phyloP scores from a whole-genome alignment of 92 coral and sea anemone genomes.

The Diadumene lineata region DNA sequence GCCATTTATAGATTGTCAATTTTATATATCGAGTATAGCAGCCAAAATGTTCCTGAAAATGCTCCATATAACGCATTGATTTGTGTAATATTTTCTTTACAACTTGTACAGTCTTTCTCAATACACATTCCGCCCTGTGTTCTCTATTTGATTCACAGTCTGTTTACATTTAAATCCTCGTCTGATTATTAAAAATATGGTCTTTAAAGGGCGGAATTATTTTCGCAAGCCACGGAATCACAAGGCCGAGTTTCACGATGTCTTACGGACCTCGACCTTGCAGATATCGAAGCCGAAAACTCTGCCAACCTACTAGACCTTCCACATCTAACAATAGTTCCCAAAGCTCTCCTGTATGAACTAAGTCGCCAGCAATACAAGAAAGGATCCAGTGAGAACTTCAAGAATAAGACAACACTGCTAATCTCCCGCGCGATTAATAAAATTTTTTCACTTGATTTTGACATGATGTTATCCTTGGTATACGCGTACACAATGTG shows the following conservation, averaged over 20 bases:
- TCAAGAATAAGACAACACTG: slow-evolving; percentile 28
- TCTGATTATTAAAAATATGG: too few relatives aligned
- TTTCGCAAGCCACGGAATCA: background rate
- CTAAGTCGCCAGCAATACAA: slow-evolving; percentile 51
- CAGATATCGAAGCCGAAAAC: background rate
- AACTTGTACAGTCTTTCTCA: too few relatives aligned
- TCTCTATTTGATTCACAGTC: too few relatives aligned
- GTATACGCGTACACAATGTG: background rate
- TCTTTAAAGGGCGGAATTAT: background rate
- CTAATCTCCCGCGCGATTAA: background rate
- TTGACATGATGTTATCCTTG: background rate
- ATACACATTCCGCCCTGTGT: too few relatives aligned
- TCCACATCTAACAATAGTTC: slow-evolving; percentile 16
- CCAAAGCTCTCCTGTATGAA: slow-evolving; percentile 41
- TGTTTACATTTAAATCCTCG: too few relatives aligned
- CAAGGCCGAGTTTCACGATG: background rate
- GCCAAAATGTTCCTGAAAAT: too few relatives aligned
- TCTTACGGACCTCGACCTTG: background rate
- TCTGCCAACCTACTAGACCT: background rate
- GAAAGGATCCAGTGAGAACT: slow-evolving; percentile 54
- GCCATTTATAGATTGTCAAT: too few relatives aligned
- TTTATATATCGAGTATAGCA: too few relatives aligned
- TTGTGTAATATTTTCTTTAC: too few relatives aligned
- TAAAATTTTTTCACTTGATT: background rate
- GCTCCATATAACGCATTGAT: too few relatives aligned